Percentiles rank a stretch among this genome's conserved stretches.
Evolutionary conservation across 92 coral and sea anemone genomes (phyloP).

Genomic region (Palythoa caribaeorum): DNA sequence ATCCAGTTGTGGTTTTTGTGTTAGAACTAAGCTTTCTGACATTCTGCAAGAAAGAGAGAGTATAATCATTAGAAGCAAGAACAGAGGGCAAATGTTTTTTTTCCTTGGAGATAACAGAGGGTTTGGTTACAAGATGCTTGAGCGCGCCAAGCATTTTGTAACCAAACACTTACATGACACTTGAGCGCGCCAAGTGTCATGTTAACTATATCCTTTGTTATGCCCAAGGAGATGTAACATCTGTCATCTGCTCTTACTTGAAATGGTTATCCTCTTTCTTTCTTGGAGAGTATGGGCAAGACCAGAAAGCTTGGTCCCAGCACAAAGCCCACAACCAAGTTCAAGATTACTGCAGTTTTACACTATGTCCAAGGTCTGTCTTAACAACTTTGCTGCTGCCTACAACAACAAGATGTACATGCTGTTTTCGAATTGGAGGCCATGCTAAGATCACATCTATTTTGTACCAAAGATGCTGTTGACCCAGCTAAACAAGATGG

Average conservation of each 20-base stretch:
- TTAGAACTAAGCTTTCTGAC: slow-evolving; percentile 16
- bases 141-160: too few species aligned
- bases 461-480: slow-evolving; percentile 7
- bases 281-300: not conserved
- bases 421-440: slow-evolving; percentile 8
- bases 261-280: slow-evolving; percentile 28
- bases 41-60: slow-evolving; percentile 19
- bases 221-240: not conserved
- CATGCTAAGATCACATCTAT: slow-evolving; percentile 15
- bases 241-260: slow-evolving; percentile 24
- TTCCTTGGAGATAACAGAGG: slow-evolving; percentile 14
- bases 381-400: slow-evolving; percentile 17
- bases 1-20: not conserved
- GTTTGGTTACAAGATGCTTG: too few species aligned
- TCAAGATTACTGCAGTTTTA: slow-evolving; percentile 19
- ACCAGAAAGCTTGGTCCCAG: slow-evolving; percentile 14
- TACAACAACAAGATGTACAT: slow-evolving; percentile 9
- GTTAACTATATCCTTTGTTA: slow-evolving; percentile 1
- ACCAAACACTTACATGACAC: not conserved
- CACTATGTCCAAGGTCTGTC: slow-evolving; percentile 23
- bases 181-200: slow-evolving; percentile 18
- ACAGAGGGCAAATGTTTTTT: not conserved
- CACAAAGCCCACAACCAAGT: slow-evolving; percentile 3
- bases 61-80: slow-evolving; percentile 15
- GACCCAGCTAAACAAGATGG: slow-evolving; percentile 25